A percentile compares a stretch with the other conserved stretches of the same genome.
These are phyloP conservation scores for Zapus hudsonius DNA, from an alignment of 2,113 vertebrate genomes.

Conservation along the genomic window DNA sequence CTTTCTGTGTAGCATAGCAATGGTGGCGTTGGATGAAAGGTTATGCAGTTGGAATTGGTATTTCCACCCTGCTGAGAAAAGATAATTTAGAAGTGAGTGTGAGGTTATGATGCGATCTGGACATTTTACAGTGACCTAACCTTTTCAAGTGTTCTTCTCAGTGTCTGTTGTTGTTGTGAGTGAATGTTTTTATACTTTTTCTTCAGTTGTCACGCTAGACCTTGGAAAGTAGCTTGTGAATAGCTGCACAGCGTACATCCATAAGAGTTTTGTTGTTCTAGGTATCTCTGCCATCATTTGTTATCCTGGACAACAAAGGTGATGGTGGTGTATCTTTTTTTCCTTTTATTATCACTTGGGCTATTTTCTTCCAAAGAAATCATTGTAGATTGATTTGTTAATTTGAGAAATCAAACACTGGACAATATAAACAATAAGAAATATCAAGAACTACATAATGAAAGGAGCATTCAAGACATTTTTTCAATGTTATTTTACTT, in stretches of 20 bases:
- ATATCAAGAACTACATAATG: background rate
- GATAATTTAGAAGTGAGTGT: constrained; percentile 70
- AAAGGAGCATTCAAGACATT: background rate
- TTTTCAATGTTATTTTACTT: constrained; percentile 2
- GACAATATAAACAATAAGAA: background rate
- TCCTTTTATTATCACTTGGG: background rate
- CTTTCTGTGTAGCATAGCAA: constrained; percentile 53
- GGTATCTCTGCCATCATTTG: background rate
- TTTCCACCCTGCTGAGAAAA: constrained; percentile 63
- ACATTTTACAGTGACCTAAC: constrained; percentile 66
- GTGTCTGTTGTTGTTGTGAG: constrained; percentile 61
- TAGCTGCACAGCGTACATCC: background rate
- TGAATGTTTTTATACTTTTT: background rate
- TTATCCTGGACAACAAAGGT: background rate
- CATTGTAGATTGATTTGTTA: background rate
- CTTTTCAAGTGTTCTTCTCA: constrained; percentile 61
- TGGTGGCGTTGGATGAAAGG: constrained; percentile 43
- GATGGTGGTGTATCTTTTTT: background rate
- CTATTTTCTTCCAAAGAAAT: background rate
- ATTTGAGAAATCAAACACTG: background rate
- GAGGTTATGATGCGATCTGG: constrained; percentile 67
- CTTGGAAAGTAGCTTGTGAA: background rate
- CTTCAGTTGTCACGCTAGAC: background rate
- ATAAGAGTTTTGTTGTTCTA: background rate
- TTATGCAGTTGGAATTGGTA: constrained; percentile 52